Base-by-base conservation (phyloP, 2,113 vertebrate species). In the Hiodon tergisus region DNA sequence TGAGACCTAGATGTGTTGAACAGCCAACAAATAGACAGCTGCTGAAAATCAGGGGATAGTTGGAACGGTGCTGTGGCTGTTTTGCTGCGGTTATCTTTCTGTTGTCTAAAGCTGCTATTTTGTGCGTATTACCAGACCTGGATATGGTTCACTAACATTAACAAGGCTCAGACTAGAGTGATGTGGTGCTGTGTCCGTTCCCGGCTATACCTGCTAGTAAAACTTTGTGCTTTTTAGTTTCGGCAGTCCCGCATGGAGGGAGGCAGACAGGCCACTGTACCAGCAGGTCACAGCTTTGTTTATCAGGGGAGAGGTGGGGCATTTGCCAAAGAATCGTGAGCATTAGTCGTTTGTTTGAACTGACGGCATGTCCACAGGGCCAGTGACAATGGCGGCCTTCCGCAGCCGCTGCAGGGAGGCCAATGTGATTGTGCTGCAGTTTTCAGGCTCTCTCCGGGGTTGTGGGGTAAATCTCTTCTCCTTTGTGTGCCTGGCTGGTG, bases 261-360 rank as follows among this genome's bases (percentile, higher is more conserved):
- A n/a, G n/a, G n/a, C n/a, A n/a, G n/a, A n/a, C n/a, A n/a, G n/a
- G n/a, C 31, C 2, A 31, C 31, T 31, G 31, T 31, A 31, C 31
- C 31, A 31, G 31, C 31, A 31, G 31, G 31, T 31, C n/a, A 6
- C 63, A 4, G 46, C 9, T 66, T 10, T 46, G 63, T 66, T 48
- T 66, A 66, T 47, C 31, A 4, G 31, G 48, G 11, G 7, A 0
- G 31, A 31, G 31, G 31, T 31, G 76, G 76, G 72, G 63, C 78
- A 80, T 81, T 84, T 84, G 77, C 53, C 68, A 68, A 81, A 81
- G 75, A 73, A 73, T 68, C 60, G 66, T 50, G 62, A 76, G 73
- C 55, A n/a, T 74, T 13, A n/a, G 13, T 52, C 4, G 53, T 58
- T 31, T 31, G 31, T 31, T 47, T 48, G 73, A 63, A 69, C 71